Evolutionary conservation across 2,888 invertebrate genomes (phyloP).

Genomic region (Torymus auratus): DNA sequence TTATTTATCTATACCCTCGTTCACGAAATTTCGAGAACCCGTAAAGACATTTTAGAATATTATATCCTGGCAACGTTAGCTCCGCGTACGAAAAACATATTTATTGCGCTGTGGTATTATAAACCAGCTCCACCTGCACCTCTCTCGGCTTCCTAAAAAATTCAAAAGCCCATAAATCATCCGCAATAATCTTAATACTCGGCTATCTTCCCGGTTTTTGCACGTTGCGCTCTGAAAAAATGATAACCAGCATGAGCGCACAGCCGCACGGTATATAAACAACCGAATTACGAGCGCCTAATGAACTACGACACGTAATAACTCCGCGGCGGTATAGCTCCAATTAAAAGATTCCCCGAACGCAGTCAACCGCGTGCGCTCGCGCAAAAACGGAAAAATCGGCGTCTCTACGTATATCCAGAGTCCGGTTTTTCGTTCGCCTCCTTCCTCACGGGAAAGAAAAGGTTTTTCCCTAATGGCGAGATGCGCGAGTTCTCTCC

Average conservation of each 20-base stretch:
- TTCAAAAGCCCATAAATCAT: too few relatives aligned
- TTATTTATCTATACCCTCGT: too few relatives aligned
- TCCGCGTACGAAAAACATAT: too few relatives aligned
- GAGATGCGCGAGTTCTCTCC: not conserved
- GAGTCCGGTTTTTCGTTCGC: conserved; percentile 32
- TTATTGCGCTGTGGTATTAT: too few relatives aligned
- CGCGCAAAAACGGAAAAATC: conserved; percentile 26
- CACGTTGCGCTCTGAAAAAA: too few relatives aligned
- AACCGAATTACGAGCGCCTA: conserved; percentile 24
- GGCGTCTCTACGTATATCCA: not conserved
- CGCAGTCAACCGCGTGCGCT: too few relatives aligned
- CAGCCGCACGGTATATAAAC: not conserved
- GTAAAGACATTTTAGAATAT: too few relatives aligned
- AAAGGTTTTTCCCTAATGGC: conserved; percentile 32
- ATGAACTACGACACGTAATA: not conserved
- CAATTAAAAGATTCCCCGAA: conserved; percentile 55
- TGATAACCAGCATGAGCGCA: too few relatives aligned
- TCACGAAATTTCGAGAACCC: too few relatives aligned
- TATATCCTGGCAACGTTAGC: too few relatives aligned
- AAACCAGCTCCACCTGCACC: too few relatives aligned
- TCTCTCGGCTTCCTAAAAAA: not conserved
- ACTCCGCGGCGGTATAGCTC: not conserved
- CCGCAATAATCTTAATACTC: too few relatives aligned
- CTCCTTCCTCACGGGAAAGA: conserved; percentile 2
- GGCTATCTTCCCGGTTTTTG: not conserved